phyloP scores from a whole-genome alignment of 2,113 vertebrate genomes.

The Eira barbara region DNA sequence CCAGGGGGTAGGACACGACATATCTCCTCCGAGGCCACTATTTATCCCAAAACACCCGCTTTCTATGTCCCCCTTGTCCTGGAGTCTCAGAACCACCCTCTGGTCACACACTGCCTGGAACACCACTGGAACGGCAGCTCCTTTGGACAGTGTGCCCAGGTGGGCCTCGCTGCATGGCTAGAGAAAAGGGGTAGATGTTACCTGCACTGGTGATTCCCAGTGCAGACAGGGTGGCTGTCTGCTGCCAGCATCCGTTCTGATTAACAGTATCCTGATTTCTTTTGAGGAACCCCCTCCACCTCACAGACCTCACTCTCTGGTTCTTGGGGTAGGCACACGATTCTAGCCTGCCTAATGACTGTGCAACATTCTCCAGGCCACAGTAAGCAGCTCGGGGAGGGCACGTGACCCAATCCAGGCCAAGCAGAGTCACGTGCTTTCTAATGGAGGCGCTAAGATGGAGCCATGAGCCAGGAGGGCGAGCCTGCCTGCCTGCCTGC shows the following conservation, averaged over 20 bases:
- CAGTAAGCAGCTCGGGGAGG: no score
- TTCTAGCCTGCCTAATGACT: neutral
- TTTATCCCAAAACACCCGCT: no score
- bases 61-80: neutral
- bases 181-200: neutral
- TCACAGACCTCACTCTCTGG: neutral
- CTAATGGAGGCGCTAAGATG: neutral
- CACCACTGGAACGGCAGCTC: neutral
- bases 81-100: neutral
- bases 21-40: neutral
- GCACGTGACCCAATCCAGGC: neutral
- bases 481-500: neutral
- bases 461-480: no score
- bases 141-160: no score
- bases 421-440: neutral
- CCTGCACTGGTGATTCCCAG: neutral
- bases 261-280: neutral
- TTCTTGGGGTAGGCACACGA: neutral
- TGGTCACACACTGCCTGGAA: neutral
- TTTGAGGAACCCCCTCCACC: neutral
- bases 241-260: neutral
- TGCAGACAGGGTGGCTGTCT: neutral
- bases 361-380: accelerated
- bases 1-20: accelerated
- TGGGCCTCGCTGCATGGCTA: neutral